Evolutionary conservation across 1,140 invertebrate species (phyloP).

Genomic region (Pogonognathellus flavescens): DNA sequence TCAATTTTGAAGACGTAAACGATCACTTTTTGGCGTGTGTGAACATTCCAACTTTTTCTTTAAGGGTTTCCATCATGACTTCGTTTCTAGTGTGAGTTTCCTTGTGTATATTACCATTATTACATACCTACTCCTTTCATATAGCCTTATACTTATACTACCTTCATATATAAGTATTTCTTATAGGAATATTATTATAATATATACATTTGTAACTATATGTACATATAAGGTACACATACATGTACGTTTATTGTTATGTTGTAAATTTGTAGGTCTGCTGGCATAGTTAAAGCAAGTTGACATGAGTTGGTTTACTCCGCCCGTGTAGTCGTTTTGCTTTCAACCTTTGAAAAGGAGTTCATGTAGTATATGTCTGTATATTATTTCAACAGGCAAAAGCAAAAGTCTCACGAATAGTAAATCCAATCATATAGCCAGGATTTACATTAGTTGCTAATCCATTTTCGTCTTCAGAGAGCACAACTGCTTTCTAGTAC

Average conservation of each 20-base stretch:
- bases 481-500: neutral
- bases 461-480: neutral
- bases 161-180: too few species aligned
- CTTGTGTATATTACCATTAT: neutral
- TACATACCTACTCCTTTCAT: neutral
- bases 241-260: neutral
- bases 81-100: neutral
- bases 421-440: neutral
- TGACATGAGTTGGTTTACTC: slow-evolving; percentile 14
- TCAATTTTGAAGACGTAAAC: neutral
- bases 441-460: neutral
- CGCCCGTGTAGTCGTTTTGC: neutral
- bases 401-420: neutral
- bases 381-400: slow-evolving; percentile 8
- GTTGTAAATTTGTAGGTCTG: neutral
- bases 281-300: neutral
- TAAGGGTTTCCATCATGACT: neutral
- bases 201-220: neutral
- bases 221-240: neutral
- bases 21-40: neutral
- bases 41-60: neutral
- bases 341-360: neutral
- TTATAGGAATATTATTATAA: too few species aligned
- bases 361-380: neutral
- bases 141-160: too few species aligned